phyloP scores from a whole-genome alignment of 1,140 invertebrate species.

The Dufourea novaeangliae region DNA sequence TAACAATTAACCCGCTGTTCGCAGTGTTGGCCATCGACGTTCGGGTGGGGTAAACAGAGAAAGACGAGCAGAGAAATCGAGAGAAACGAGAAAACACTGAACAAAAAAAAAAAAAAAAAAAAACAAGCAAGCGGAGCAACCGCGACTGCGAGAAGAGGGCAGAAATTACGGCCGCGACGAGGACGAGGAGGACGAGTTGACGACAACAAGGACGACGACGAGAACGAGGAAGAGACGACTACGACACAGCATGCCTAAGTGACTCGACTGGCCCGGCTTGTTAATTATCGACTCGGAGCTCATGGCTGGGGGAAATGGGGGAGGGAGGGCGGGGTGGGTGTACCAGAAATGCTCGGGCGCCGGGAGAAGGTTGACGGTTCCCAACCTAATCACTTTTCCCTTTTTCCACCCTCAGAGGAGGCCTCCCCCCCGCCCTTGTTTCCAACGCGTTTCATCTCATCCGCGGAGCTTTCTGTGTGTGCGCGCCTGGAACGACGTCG shows the following conservation, averaged over 20 bases:
- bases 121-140: not conserved
- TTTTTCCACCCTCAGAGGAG: conserved; percentile 49
- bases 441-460: conserved; percentile 73
- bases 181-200: conserved; percentile 16
- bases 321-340: not conserved
- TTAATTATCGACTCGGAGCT: conserved; percentile 79
- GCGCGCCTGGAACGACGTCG: conserved; percentile 20
- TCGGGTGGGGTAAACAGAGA: conserved; percentile 13
- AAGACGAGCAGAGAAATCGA: not conserved
- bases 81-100: not conserved
- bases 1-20: conserved; percentile 64
- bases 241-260: conserved; percentile 51
- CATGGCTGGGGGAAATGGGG: not conserved
- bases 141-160: not conserved
- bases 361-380: conserved; percentile 48
- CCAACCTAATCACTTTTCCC: conserved; percentile 77
- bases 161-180: conserved; percentile 26
- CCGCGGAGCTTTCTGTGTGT: conserved; percentile 15
- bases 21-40: conserved; percentile 29
- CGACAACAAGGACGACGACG: not conserved
- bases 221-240: conserved; percentile 28
- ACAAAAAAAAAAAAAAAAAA: not conserved
- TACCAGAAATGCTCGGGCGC: conserved; percentile 48
- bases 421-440: conserved; percentile 75
- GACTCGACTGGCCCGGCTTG: conserved; percentile 61